Base-by-base conservation (phyloP, 1,140 invertebrate species). In the Antheraea pernyi region DNA sequence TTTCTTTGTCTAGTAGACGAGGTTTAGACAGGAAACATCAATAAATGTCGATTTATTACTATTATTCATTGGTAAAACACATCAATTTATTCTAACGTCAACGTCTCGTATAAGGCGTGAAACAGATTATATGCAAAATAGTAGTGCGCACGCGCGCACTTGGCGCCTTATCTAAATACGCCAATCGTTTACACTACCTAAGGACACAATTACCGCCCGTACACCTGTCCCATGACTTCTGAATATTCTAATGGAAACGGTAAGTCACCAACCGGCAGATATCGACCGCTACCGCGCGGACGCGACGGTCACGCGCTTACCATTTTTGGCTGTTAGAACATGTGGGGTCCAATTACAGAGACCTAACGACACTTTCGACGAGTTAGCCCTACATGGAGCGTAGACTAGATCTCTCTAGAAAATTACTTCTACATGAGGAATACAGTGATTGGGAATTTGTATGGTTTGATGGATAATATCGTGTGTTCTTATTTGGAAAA, bases 251-350 rank as follows among this genome's bases (percentile, higher is more conserved):
- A 65, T 65, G 63, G 19, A 7, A 18, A 39, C 63, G 39, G 63
- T 42, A 65, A n/a, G 18, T 61, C 59, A 37, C 18, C 37, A 11
- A 19, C 46, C 6, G 8, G 37, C 37, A 19, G 39, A 19, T 42
- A 18, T 48, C 46, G 39, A 9, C 30, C 37, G 39, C 37, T 39
- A 46, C 9, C 37, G 64, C 36, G 59, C 22, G 36, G 64, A 75
- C n/a, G n/a, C n/a, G n/a, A n/a, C 71, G 70, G 74, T 78, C 77
- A 79, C 77, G 77, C 74, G 63, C 70, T 37, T 19, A 64, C 75
- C 77, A 63, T 76, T 79, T 79, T 79, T 39, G 46, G 75, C 13
- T 19, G 30, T 48, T 48, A 59, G 36, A 48, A 65, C 39, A 42
- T 72, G 71, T 72, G 70, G 69, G 62, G 59, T 67, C 74, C 73